These are phyloP conservation scores for Pseudochirops corinnae DNA, from an alignment of 2,797 vertebrate genomes.

Conservation along the genomic window DNA sequence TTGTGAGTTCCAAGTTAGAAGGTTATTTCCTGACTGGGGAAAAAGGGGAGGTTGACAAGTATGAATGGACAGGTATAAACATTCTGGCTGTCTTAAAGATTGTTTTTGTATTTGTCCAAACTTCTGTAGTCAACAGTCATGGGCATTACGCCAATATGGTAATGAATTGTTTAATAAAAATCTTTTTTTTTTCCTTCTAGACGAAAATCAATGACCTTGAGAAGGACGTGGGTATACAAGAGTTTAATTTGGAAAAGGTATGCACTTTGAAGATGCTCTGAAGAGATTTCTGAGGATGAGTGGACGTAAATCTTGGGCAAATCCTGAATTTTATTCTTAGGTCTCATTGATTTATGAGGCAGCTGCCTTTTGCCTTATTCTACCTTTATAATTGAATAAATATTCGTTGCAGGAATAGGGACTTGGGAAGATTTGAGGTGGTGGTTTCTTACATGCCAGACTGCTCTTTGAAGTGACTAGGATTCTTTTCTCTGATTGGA, in stretches of 20 bases:
- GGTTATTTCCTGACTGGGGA: neutral
- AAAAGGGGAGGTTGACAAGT: neutral
- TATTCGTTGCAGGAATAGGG: neutral
- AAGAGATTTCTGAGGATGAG: neutral
- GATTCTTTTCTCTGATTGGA: neutral
- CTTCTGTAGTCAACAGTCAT: neutral
- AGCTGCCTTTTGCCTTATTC: neutral
- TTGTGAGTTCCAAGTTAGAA: neutral
- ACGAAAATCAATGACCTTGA: slow-evolving; percentile 67
- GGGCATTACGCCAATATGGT: neutral
- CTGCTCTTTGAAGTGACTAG: neutral
- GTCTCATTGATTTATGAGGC: neutral
- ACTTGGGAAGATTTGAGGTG: neutral
- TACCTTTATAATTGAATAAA: neutral
- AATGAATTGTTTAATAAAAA: slow-evolving; percentile 16
- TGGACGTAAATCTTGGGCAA: neutral
- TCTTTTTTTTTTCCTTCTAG: slow-evolving; percentile 75
- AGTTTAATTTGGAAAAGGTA: slow-evolving; percentile 94
- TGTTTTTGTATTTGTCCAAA: neutral
- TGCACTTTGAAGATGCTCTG: slow-evolving; percentile 56
- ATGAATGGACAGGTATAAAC: neutral
- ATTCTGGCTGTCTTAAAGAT: neutral
- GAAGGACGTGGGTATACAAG: slow-evolving; percentile 77
- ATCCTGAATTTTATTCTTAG: neutral
- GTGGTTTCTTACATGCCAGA: neutral